A percentile compares a stretch with the other conserved stretches of the same genome.
phyloP scores from a whole-genome alignment of 1,140 invertebrate genomes.

The Stenopsyche tienmushanensis region DNA sequence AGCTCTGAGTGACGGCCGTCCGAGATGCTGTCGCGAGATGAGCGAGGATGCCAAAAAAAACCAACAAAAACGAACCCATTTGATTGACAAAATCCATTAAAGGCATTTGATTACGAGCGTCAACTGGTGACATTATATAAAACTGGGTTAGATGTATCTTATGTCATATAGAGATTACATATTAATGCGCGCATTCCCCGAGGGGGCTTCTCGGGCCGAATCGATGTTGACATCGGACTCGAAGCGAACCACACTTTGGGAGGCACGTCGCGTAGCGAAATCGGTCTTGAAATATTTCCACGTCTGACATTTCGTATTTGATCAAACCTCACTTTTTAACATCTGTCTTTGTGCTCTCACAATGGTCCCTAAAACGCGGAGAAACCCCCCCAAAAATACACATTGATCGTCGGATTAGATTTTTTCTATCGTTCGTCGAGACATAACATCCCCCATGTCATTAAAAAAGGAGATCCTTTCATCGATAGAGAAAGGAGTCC shows the following conservation, averaged over 20 bases:
- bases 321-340: not conserved
- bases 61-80: not conserved
- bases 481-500: not conserved
- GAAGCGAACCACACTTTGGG: no score
- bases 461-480: conserved; percentile 3
- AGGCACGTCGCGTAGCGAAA: no score
- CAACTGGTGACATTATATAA: conserved; percentile 1
- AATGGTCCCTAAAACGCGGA: not conserved
- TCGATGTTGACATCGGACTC: no score
- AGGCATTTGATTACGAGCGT: conserved; percentile 6
- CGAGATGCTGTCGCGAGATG: not conserved
- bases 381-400: conserved; percentile 1
- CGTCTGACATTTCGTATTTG: not conserved
- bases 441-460: conserved; percentile 4
- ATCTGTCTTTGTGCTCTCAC: not conserved
- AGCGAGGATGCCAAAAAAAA: not conserved
- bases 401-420: conserved; percentile 5
- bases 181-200: no score
- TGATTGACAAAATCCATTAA: conserved; percentile 14
- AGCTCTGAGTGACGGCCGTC: conserved; percentile 1
- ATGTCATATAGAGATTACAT: not conserved
- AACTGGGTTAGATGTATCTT: not conserved
- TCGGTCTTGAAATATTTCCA: not conserved
- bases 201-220: no score
- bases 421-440: not conserved